Evolutionary conservation across 2,888 invertebrate genomes (phyloP).

Genomic region (Scaptomyza tumidula): DNA sequence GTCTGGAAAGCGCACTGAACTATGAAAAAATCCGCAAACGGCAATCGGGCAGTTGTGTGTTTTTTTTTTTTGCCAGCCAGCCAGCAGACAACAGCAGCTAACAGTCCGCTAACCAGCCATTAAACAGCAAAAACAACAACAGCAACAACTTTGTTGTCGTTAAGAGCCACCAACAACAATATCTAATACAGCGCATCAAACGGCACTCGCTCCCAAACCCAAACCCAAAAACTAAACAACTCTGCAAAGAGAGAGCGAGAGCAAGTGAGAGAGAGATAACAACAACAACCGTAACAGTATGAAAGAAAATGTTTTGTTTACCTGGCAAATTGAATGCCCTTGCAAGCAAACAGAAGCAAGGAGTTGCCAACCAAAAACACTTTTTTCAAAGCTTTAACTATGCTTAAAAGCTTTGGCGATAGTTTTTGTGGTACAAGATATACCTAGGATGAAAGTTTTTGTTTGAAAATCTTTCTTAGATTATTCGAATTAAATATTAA

Average conservation of each 20-base stretch:
- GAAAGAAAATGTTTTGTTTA: conserved; percentile 4
- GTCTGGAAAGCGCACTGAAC: conserved; percentile 81
- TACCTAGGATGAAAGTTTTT: too few relatives aligned
- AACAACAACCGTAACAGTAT: conserved; percentile 23
- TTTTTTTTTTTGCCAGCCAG: conserved; percentile 12
- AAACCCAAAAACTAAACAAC: conserved; percentile 34
- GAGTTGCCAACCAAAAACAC: conserved; percentile 1
- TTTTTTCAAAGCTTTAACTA: too few relatives aligned
- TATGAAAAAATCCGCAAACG: conserved; percentile 75
- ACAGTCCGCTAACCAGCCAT: conserved; percentile 59
- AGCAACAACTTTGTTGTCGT: conserved; percentile 25
- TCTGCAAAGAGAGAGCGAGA: conserved; percentile 23
- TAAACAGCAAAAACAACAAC: conserved; percentile 40
- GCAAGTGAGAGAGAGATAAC: not conserved
- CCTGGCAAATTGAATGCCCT: not conserved
- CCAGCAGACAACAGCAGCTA: conserved; percentile 33
- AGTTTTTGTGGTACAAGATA: too few relatives aligned
- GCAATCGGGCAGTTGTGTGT: conserved; percentile 46
- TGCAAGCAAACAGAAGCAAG: not conserved
- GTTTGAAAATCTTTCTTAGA: too few relatives aligned
- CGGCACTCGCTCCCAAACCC: conserved; percentile 69
- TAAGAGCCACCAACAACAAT: conserved; percentile 29
- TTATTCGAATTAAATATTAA: too few relatives aligned
- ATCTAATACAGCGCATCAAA: conserved; percentile 64
- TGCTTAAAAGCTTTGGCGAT: too few relatives aligned